Evolutionary conservation across 2,888 invertebrate genomes (phyloP), one percentile per base, ranked within the genome.

Genomic region (Eucriotettix oculatus): DNA sequence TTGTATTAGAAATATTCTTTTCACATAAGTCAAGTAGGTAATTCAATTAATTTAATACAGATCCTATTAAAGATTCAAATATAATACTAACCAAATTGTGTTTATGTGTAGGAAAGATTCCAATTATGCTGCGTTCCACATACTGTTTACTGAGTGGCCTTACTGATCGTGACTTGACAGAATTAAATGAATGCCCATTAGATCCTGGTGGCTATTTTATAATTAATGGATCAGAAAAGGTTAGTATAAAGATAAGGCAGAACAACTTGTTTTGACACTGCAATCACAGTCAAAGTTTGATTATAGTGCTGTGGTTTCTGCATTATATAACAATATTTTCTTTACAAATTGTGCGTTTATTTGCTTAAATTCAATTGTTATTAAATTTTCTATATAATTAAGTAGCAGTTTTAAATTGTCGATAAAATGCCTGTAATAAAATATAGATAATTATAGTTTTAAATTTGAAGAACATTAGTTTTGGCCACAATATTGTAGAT

Each of bases 191-290:
- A 75, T 99, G 99, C 68, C 99, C 99, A 0, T 78, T 99, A 56
- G 99, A 99, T 79, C 99, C 99, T 54, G 99, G 98, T 66, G 99
- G 99, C 62, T 99, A 99, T 74, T 99, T 99, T 70, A 95, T 99
- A 66, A 99, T 99, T 65, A 99, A 99, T 72, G 99, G 99, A 1
- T 98, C 98, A 10, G 99, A 99, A 76, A 97, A 97, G 74, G 90
- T 79, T 67, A 58, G 12, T 54, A 9, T 29, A 29, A 29, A 29
- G 7, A 29, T 29, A 5, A 29, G 29, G 29, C 16, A 29, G 16
- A 54, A 17, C 12, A 48, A 5, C 16, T n/a, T 48, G 5, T 16
- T 5, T 48, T 48, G 16, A 16, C 14, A 5, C 9, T 48, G 1
- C 5, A 48, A 16, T 48, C 48, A 48, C 16, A 16, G 2, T 48